These are phyloP conservation scores for Malachius bipustulatus DNA, from an alignment of 2,888 invertebrate species.

Conservation along the genomic window DNA sequence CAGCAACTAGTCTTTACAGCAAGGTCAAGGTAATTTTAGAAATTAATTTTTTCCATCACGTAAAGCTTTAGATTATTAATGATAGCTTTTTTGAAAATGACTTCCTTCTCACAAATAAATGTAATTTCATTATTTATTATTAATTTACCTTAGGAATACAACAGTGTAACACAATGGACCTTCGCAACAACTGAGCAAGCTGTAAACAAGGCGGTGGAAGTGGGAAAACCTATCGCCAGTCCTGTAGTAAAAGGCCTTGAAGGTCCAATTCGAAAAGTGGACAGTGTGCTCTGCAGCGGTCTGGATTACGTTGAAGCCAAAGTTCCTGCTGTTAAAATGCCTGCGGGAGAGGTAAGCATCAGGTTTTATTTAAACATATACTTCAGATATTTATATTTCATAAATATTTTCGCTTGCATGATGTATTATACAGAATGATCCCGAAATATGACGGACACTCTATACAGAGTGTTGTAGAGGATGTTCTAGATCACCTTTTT, in stretches of 20 bases:
- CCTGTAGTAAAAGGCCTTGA: conserved; percentile 42
- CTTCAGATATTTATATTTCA: conserved; percentile 5
- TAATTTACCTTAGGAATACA: conserved; percentile 34
- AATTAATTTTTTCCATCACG: conserved; percentile 4
- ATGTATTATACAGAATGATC: too few relatives aligned
- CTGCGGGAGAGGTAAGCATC: conserved; percentile 43
- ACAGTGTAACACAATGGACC: conserved; percentile 44
- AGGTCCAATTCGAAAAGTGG: conserved; percentile 42
- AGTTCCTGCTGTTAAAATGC: conserved; percentile 44
- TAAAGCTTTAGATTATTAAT: conserved; percentile 6
- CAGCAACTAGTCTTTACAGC: conserved; percentile 44
- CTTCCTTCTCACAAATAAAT: conserved; percentile 5
- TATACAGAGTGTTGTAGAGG: too few relatives aligned
- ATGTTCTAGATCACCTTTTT: too few relatives aligned
- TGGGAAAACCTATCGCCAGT: conserved; percentile 39
- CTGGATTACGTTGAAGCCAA: conserved; percentile 44
- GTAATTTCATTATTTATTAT: conserved; percentile 5
- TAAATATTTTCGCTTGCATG: too few relatives aligned
- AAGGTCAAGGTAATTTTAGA: conserved; percentile 42
- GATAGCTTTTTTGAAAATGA: not conserved
- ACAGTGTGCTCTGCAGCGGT: conserved; percentile 43
- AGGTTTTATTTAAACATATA: conserved; percentile 8
- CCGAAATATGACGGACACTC: too few relatives aligned
- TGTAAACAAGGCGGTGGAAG: conserved; percentile 40
- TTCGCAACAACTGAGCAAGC: conserved; percentile 44